Evolutionary conservation across 2,113 vertebrate species (phyloP).

Genomic region (Pelecanus crispus): DNA sequence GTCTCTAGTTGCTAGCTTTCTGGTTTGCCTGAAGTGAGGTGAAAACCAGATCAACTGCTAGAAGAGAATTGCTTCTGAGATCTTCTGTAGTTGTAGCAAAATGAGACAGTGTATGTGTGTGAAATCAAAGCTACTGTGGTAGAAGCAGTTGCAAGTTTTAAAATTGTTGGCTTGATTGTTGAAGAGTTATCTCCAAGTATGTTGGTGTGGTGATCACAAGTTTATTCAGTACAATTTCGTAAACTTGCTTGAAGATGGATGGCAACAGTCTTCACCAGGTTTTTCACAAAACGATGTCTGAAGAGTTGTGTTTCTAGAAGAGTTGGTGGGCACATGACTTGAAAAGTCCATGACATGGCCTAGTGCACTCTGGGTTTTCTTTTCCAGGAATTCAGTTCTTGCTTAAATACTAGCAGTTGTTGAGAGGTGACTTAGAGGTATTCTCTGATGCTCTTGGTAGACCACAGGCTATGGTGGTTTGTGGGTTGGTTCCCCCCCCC

Average conservation of each 20-base stretch:
- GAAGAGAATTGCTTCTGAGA: not conserved
- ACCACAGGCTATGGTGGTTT: rapidly evolving
- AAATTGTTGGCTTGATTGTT: not conserved
- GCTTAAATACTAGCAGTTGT: not conserved
- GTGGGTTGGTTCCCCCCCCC: no score
- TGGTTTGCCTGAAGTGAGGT: not conserved
- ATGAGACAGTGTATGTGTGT: not conserved
- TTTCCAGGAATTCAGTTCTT: not conserved
- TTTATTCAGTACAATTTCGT: not conserved
- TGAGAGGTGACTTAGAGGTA: not conserved
- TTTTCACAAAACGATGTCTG: not conserved
- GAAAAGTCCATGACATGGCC: not conserved
- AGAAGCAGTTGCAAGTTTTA: not conserved
- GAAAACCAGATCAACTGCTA: not conserved
- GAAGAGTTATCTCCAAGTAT: not conserved
- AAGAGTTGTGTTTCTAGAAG: not conserved
- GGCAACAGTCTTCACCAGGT: not conserved
- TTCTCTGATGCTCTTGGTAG: not conserved
- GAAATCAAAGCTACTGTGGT: not conserved
- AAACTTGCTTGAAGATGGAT: not conserved
- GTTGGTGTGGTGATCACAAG: not conserved
- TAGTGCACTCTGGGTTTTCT: not conserved
- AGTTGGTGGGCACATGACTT: not conserved
- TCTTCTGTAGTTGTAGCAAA: not conserved
- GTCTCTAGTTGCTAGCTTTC: not conserved